phyloP scores from a whole-genome alignment of 1,140 invertebrate species.

The Drosophila busckii region DNA sequence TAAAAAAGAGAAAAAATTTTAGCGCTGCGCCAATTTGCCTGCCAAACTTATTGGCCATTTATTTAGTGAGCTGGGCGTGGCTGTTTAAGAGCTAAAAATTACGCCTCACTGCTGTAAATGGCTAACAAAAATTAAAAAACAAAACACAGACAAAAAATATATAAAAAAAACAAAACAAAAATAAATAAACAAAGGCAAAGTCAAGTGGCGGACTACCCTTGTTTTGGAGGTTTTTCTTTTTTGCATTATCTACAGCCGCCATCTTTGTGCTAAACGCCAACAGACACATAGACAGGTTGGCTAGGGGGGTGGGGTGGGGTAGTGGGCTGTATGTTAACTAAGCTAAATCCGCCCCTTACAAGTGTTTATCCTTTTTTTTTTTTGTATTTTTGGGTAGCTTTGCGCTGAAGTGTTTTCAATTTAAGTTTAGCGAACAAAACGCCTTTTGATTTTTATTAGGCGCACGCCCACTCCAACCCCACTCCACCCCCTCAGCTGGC shows the following conservation, averaged over 20 bases:
- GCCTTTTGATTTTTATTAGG: conserved; percentile 76
- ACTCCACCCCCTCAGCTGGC: too few species aligned
- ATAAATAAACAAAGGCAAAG: conserved; percentile 10
- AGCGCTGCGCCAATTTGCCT: conserved; percentile 41
- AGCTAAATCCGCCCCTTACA: conserved; percentile 73
- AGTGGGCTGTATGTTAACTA: conserved; percentile 31
- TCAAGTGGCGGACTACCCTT: conserved; percentile 5
- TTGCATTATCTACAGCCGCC: conserved; percentile 63
- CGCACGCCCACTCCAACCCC: conserved; percentile 20
- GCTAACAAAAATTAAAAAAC: conserved; percentile 27
- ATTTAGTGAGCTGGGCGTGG: conserved; percentile 37
- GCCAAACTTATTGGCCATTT: conserved; percentile 47
- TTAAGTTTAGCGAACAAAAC: conserved; percentile 77
- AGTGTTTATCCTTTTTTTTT: conserved; percentile 64
- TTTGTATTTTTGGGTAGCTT: conserved; percentile 29
- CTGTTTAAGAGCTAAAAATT: conserved; percentile 63
- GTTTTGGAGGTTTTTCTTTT: conserved; percentile 13
- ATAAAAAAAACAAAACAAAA: conserved; percentile 30
- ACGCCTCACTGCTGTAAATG: conserved; percentile 73
- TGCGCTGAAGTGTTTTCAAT: conserved; percentile 68
- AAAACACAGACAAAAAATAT: conserved; percentile 4
- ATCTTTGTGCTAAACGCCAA: conserved; percentile 70
- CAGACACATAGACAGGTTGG: conserved; percentile 5
- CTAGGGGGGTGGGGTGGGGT: neutral
- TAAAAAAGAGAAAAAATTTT: neutral